A percentile compares a stretch with the other conserved stretches of the same genome.
These are phyloP conservation scores for Onychorhynchus coronatus DNA, from an alignment of 2,113 vertebrate species.

Conservation along the genomic window DNA sequence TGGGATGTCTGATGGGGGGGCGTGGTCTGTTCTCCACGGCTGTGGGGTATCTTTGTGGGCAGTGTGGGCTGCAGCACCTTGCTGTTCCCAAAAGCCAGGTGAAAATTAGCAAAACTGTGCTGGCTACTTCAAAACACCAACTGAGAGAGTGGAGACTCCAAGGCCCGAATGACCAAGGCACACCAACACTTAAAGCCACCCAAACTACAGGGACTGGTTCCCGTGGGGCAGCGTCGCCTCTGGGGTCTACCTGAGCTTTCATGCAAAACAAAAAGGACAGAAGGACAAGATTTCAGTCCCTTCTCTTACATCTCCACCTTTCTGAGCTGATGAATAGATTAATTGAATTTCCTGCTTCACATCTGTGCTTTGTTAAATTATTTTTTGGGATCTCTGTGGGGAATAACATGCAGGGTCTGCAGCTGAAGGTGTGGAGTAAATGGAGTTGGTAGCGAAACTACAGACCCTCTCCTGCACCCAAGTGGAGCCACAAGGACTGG, in stretches of 20 bases:
- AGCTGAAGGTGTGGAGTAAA: background rate
- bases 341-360: background rate
- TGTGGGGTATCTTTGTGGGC: background rate
- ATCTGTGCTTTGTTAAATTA: background rate
- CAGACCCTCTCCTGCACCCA: background rate
- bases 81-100: background rate
- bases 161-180: no score
- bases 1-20: background rate
- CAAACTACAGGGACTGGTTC: background rate
- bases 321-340: background rate
- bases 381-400: background rate
- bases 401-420: background rate
- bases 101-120: background rate
- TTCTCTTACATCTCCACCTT: background rate
- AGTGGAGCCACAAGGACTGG: background rate
- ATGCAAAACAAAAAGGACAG: background rate
- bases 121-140: background rate
- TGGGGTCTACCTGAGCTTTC: background rate
- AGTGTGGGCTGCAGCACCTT: background rate
- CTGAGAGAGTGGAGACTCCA: background rate
- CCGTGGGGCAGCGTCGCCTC: fast-evolving
- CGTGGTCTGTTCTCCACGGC: background rate
- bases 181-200: background rate
- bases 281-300: background rate
- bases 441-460: background rate